Conservation (phyloP, 2,888 invertebrate genomes). For the Oscheius sp. region DNA sequence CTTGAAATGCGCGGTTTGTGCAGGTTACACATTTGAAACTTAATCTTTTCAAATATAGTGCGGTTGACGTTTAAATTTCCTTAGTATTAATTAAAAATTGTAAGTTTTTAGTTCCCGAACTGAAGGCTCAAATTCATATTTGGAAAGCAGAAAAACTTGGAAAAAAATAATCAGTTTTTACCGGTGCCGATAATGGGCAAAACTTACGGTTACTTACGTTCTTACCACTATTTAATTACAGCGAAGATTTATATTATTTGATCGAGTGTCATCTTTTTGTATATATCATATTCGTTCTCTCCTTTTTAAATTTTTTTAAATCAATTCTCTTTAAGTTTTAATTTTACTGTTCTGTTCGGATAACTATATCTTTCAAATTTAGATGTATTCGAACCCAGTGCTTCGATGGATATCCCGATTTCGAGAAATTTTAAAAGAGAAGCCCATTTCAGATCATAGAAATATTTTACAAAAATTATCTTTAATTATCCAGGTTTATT, state of each 20-base stretch:
- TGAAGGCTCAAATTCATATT: constrained; percentile 48
- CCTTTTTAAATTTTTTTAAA: too few relatives aligned
- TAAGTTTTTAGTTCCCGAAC: constrained; percentile 48
- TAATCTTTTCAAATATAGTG: not conserved
- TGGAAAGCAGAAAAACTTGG: constrained; percentile 42
- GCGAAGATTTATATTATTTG: not conserved
- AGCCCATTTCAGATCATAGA: not conserved
- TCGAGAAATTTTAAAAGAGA: not conserved
- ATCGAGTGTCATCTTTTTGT: not conserved
- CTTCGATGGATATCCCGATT: constrained; percentile 13
- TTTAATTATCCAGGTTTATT: constrained; percentile 15
- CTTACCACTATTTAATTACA: constrained; percentile 11
- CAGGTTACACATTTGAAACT: not conserved
- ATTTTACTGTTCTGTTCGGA: not conserved
- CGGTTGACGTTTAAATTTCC: not conserved
- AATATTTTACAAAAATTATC: not conserved
- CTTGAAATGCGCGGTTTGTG: not conserved
- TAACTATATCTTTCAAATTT: not conserved
- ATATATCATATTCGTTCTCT: not conserved
- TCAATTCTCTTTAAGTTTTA: not conserved
- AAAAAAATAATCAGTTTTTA: not conserved
- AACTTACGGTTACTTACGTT: constrained; percentile 6
- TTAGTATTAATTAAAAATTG: not conserved
- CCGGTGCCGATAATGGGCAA: not conserved
- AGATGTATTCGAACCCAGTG: not conserved